Evolutionary conservation across 53 echinoderm and acorn worm species (phyloP).

Genomic region (Arbacia lixula): DNA sequence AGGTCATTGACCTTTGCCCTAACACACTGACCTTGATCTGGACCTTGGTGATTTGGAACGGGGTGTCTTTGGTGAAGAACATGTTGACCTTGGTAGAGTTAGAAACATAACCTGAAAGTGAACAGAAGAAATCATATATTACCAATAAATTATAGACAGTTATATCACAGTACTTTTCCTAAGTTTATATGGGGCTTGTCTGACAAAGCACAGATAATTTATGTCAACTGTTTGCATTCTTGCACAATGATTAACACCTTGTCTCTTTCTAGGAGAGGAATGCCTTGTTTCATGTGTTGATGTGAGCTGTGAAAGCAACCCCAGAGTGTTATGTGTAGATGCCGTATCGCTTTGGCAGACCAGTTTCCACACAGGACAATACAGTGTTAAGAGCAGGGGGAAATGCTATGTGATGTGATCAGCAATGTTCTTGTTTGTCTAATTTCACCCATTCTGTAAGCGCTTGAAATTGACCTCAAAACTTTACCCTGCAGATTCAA

Average conservation of each 20-base stretch:
- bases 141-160: background rate
- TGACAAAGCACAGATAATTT: background rate
- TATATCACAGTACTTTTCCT: too few relatives aligned
- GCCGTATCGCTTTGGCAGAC: slow-evolving; percentile 89
- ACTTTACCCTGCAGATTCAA: too few relatives aligned
- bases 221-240: background rate
- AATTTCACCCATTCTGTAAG: too few relatives aligned
- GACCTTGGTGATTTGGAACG: slow-evolving; percentile 84
- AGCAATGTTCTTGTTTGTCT: too few relatives aligned
- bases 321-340: too few relatives aligned
- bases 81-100: slow-evolving; percentile 81
- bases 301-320: too few relatives aligned
- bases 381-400: too few relatives aligned
- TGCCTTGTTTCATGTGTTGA: too few relatives aligned
- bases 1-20: too few relatives aligned
- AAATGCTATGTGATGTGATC: too few relatives aligned
- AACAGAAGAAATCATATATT: slow-evolving; percentile 1
- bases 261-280: too few relatives aligned
- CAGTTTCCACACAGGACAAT: slow-evolving; percentile 85
- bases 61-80: slow-evolving; percentile 87
- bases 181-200: background rate
- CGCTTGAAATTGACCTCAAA: too few relatives aligned
- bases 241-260: background rate
- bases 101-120: slow-evolving; percentile 80
- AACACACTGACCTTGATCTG: slow-evolving; percentile 88